A percentile compares a stretch with the other conserved stretches of the same genome.
These are phyloP conservation scores for Spilogale gracilis DNA, from an alignment of 2,113 vertebrate species.

Conservation along the genomic window DNA sequence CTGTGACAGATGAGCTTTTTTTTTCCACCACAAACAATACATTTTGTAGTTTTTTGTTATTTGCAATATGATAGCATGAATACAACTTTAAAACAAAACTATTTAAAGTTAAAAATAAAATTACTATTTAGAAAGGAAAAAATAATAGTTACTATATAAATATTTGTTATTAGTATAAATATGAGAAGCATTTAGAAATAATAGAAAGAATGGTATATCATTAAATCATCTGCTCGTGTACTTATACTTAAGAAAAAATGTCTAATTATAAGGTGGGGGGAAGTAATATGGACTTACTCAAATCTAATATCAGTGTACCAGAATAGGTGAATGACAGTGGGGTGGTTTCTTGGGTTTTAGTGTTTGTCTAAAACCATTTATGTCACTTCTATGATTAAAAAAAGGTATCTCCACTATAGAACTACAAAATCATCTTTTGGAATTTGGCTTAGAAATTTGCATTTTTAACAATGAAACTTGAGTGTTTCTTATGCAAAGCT, in stretches of 20 bases:
- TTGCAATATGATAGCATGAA: background rate
- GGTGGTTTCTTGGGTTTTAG: background rate
- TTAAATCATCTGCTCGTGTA: background rate
- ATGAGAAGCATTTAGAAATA: background rate
- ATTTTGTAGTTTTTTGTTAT: background rate
- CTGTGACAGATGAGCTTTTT: background rate
- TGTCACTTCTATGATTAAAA: background rate
- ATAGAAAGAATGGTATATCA: background rate
- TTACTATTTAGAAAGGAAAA: background rate
- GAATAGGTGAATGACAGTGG: rapidly evolving
- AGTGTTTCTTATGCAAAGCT: background rate
- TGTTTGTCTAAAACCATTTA: background rate
- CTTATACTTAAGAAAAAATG: background rate
- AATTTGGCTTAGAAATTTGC: background rate
- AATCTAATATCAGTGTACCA: background rate
- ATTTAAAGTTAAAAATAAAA: background rate
- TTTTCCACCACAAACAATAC: background rate
- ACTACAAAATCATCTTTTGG: background rate
- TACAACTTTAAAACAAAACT: background rate
- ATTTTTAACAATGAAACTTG: background rate
- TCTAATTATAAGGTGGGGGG: background rate
- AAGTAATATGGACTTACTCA: background rate
- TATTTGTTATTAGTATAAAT: background rate
- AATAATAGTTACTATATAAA: background rate
- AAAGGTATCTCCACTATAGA: background rate